Percentiles rank a stretch among this genome's conserved stretches.
Conservation (phyloP, 2,113 vertebrate species). For the Agelaius tricolor region DNA sequence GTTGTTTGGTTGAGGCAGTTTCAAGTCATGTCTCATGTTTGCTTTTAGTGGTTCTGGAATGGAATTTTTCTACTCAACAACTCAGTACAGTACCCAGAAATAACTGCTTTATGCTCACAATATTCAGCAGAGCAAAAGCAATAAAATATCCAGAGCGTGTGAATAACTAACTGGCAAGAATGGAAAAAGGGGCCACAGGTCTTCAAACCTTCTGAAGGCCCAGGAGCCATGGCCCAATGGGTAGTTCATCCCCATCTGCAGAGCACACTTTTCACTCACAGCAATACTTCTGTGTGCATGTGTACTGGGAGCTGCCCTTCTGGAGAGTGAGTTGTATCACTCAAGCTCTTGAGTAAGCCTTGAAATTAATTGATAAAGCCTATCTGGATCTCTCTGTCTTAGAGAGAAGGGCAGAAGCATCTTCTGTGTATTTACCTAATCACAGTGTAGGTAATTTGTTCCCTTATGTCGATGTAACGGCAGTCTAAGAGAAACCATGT, state of each 20-base stretch:
- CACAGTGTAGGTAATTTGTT: neutral
- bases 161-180: neutral
- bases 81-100: neutral
- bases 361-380: neutral
- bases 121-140: neutral
- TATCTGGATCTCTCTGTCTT: neutral
- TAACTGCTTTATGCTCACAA: neutral
- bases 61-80: slow-evolving; percentile 21
- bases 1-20: slow-evolving; percentile 34
- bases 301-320: neutral
- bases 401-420: neutral
- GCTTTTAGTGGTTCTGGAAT: slow-evolving; percentile 12
- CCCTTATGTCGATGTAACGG: neutral
- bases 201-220: neutral
- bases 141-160: neutral
- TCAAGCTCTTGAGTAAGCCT: neutral
- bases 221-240: neutral
- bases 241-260: neutral
- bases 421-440: neutral
- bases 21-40: slow-evolving; percentile 36
- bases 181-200: neutral
- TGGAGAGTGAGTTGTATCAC: neutral
- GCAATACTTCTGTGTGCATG: neutral
- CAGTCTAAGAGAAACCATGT: neutral
- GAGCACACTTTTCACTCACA: neutral